phyloP scores from a whole-genome alignment of 2,888 invertebrate species.

The Ophion ventricosus region DNA sequence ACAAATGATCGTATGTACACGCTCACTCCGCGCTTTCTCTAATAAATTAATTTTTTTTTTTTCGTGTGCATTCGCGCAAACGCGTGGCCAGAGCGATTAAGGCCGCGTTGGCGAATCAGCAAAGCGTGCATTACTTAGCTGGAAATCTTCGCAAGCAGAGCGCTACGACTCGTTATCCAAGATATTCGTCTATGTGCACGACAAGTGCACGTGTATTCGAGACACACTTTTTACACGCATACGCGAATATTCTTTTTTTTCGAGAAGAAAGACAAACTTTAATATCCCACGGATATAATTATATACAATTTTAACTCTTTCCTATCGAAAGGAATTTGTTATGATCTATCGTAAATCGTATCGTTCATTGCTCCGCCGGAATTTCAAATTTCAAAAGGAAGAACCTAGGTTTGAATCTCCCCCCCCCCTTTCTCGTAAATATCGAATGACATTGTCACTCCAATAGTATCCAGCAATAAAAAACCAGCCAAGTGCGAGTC shows the following conservation, averaged over 20 bases:
- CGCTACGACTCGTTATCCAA: constrained; percentile 64
- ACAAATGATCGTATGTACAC: neutral
- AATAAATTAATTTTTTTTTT: constrained; percentile 63
- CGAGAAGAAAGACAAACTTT: neutral
- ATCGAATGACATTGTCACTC: too few relatives aligned
- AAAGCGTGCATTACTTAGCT: constrained; percentile 64
- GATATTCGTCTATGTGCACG: constrained; percentile 24
- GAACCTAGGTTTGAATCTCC: too few relatives aligned
- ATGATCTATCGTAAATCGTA: too few relatives aligned
- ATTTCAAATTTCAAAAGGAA: too few relatives aligned
- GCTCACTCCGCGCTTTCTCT: constrained; percentile 64
- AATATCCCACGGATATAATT: neutral
- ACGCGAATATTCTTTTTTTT: neutral
- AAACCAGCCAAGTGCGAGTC: too few relatives aligned
- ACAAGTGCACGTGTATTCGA: constrained; percentile 31
- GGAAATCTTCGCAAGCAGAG: constrained; percentile 69
- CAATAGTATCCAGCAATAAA: too few relatives aligned
- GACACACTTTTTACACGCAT: neutral
- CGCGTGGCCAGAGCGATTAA: constrained; percentile 60
- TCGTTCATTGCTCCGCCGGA: too few relatives aligned
- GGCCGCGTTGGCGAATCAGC: constrained; percentile 66
- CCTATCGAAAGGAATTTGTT: neutral
- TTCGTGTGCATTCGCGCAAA: constrained; percentile 25
- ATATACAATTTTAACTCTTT: neutral
- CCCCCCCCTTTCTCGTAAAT: too few relatives aligned